These are phyloP conservation scores for Mycetomoellerius zeteki DNA, from an alignment of 1,140 invertebrate species.

Conservation along the genomic window DNA sequence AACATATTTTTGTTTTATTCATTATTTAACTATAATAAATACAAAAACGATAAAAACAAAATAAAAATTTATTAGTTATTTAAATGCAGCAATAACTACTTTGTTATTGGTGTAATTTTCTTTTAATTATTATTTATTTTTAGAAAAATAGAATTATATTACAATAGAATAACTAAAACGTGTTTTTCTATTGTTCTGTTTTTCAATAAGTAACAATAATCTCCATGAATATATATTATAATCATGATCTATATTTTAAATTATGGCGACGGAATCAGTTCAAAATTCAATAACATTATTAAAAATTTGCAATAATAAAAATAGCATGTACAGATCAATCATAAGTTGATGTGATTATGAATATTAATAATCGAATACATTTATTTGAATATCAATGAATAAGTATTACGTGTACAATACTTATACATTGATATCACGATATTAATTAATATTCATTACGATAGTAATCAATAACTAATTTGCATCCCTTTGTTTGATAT, in stretches of 20 bases:
- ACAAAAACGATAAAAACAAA: too few species aligned
- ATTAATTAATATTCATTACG: too few species aligned
- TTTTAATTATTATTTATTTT: neutral
- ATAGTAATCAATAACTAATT: conserved; percentile 20
- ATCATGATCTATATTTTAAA: neutral
- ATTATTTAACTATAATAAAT: too few species aligned
- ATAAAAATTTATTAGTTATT: neutral
- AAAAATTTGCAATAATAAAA: neutral
- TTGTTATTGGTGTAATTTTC: neutral
- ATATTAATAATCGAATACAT: neutral
- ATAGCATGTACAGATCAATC: neutral
- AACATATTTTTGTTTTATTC: neutral
- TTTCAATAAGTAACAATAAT: neutral
- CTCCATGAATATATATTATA: neutral
- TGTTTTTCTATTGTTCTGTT: neutral
- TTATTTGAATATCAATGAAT: conserved; percentile 21
- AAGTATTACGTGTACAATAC: neutral
- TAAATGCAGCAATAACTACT: neutral
- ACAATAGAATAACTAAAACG: neutral
- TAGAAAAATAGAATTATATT: neutral
- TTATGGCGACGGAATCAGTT: neutral
- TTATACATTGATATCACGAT: too few species aligned
- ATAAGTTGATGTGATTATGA: neutral
- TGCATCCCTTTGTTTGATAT: neutral
- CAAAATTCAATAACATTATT: neutral